These are phyloP conservation scores for Coregonus clupeaformis DNA, from an alignment of 2,113 vertebrate genomes.

Conservation along the genomic window DNA sequence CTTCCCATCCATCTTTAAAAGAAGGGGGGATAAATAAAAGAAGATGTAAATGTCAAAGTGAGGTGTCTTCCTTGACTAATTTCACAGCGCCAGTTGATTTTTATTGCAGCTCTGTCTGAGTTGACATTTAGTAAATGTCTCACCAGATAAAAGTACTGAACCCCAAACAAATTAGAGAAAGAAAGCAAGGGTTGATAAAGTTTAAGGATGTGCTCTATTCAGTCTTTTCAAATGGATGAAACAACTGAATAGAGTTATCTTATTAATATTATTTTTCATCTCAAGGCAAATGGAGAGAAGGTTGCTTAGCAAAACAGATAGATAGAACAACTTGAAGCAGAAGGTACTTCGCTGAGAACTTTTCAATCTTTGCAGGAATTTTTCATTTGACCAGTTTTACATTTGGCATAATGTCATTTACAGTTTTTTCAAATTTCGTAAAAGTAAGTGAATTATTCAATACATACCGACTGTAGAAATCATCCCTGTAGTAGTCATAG, in stretches of 20 bases:
- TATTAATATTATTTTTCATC: neutral
- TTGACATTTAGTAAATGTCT: constrained; percentile 70
- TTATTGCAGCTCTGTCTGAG: constrained; percentile 39
- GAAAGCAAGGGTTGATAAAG: constrained; percentile 23
- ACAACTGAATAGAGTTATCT: neutral
- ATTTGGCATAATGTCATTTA: neutral
- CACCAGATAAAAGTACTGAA: constrained; percentile 51
- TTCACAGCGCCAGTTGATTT: constrained; percentile 20
- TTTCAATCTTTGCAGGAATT: neutral
- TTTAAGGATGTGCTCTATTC: constrained; percentile 21
- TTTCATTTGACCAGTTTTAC: no score
- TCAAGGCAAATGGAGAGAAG: neutral
- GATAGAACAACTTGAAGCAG: neutral
- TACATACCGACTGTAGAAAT: constrained; percentile 97
- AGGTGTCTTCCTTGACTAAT: constrained; percentile 38
- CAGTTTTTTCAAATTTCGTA: neutral
- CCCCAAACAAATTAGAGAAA: constrained; percentile 39
- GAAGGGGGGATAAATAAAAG: constrained; percentile 30
- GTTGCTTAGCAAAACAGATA: neutral
- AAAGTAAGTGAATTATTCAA: neutral
- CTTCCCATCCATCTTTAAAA: no score
- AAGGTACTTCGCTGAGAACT: neutral
- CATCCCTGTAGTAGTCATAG: constrained; percentile 99
- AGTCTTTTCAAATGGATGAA: neutral
- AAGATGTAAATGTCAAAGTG: constrained; percentile 60